Evolutionary conservation across 2,888 invertebrate genomes (phyloP).

Genomic region (Leptopterna dolabrata): DNA sequence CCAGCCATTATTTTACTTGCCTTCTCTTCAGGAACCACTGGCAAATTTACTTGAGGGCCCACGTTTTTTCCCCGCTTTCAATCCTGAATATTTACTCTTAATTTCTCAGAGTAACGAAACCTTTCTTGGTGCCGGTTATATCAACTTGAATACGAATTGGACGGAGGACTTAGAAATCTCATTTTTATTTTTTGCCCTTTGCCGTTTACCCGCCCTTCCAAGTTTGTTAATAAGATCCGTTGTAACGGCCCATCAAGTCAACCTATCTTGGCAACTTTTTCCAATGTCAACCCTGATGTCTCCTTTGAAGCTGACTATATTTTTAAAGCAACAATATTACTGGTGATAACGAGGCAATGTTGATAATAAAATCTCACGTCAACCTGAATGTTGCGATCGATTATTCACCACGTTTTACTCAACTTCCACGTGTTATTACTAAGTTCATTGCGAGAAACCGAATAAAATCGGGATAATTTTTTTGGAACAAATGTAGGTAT

Average conservation of each 20-base stretch:
- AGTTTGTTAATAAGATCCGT: conserved; percentile 21
- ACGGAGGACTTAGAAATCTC: not conserved
- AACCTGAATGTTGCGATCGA: not conserved
- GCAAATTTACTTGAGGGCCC: too few species aligned
- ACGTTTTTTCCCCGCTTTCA: not conserved
- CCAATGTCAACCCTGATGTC: not conserved
- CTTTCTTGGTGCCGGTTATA: not conserved
- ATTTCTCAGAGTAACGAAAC: not conserved
- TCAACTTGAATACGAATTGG: not conserved
- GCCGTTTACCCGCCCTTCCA: conserved; percentile 14
- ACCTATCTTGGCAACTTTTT: not conserved
- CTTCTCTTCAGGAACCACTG: too few species aligned
- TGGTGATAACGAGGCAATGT: not conserved
- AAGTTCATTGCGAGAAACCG: too few species aligned
- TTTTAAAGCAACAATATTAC: not conserved
- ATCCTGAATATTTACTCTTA: not conserved
- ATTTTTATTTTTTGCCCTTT: conserved; percentile 15
- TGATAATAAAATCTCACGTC: not conserved
- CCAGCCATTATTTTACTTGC: too few species aligned
- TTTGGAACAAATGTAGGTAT: too few species aligned
- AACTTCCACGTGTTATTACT: too few species aligned
- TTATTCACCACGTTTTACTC: not conserved
- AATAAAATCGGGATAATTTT: too few species aligned
- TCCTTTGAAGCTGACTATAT: not conserved
- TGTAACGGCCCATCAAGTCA: not conserved